Base-by-base conservation (phyloP, 1,140 invertebrate species). In the Pseudomyrmex gracilis region DNA sequence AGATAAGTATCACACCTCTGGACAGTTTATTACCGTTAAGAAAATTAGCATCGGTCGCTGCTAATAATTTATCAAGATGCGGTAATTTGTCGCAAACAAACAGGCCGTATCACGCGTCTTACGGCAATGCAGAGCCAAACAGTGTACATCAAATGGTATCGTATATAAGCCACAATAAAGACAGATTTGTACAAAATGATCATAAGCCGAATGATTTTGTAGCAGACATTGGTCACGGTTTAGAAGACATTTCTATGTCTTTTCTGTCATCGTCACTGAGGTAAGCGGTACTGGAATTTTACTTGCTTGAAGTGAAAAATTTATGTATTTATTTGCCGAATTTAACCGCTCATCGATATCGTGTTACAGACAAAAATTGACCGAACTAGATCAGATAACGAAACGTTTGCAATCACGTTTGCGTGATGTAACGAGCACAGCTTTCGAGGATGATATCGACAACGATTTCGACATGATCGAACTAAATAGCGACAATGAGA, bases 301-400 rank as follows among this genome's bases (percentile, higher is more conserved):
- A 66, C 49, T 57, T 63, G 43, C 51, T 0, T 34, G 7, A 34
- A 34, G 34, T 34, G n/a, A n/a, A 34, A 34, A 34, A 20, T 34
- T 49, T 47, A n/a, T n/a, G n/a, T 64, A 43, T n/a, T 47, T 70
- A 22, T 34, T 34, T 34, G 2, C 8, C 15, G 12, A 49, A 70
- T 24, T 43, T 17, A 5, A n/a, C 17, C 55, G n/a, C 85, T 55
- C 49, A 80, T 51, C 2, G 60, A 73, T 70, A 34, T n/a, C 85
- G 58, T 68, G 93, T 83, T 94, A 92, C 43, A 96, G 96, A 85
- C 93, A 95, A 84, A 96, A 96, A 92, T 95, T 96, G 53, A 95
- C 93, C 0, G 96, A 96, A 91, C 78, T 96, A 17, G 95, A 96
- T 85, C 95, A 96, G 91, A 96, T 96, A 53, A 96, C 95, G 10